A percentile compares a stretch with the other conserved stretches of the same genome.
Conservation (phyloP, 2,797 vertebrate genomes). For the Pangasius macronema region DNA sequence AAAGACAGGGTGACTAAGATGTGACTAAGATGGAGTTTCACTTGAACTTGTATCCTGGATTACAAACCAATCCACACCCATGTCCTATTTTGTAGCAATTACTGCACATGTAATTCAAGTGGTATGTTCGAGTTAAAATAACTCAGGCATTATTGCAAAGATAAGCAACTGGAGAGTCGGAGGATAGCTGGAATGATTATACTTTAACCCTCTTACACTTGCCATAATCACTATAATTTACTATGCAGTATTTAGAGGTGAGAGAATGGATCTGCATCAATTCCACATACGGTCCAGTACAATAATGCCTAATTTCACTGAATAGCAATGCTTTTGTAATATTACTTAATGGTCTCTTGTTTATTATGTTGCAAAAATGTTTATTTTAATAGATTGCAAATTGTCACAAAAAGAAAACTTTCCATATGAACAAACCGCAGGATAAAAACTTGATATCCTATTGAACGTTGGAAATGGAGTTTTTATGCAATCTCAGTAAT, state of each 20-base stretch:
- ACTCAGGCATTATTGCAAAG: constrained; percentile 45
- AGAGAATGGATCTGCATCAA: constrained; percentile 13
- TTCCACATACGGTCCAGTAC: background rate
- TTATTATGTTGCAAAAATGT: background rate
- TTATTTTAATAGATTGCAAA: background rate
- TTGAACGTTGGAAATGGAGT: background rate
- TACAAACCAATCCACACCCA: constrained; percentile 44
- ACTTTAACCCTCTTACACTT: constrained; percentile 1
- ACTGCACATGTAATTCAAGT: constrained; percentile 52
- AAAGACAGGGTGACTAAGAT: constrained; percentile 25
- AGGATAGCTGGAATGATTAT: constrained; percentile 16
- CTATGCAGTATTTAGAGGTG: constrained; percentile 2
- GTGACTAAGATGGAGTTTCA: constrained; percentile 53
- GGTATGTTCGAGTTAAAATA: constrained; percentile 49
- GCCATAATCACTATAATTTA: constrained; percentile 13
- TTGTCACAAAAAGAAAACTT: background rate
- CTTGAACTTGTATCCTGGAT: constrained; percentile 46
- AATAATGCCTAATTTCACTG: background rate
- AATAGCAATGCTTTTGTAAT: background rate
- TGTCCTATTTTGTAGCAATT: constrained; percentile 38
- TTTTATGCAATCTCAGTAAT: background rate
- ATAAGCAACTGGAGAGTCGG: constrained; percentile 52
- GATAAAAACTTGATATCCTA: background rate
- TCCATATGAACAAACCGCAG: background rate
- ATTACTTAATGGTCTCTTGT: background rate